Evolutionary conservation across 2,888 invertebrate species (phyloP).

Genomic region (Carcina quercana): DNA sequence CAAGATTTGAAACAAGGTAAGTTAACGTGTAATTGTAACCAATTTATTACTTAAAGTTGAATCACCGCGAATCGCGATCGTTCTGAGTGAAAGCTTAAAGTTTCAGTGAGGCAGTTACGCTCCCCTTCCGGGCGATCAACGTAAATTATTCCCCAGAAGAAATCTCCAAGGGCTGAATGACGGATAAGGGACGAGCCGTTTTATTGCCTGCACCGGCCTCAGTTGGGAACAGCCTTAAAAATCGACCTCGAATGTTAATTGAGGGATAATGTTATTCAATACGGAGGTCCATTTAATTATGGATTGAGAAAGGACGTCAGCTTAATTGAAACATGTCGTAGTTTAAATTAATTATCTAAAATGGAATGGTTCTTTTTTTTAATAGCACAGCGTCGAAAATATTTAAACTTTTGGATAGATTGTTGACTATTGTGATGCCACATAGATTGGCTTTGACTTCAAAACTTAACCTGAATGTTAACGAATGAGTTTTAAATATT

Average conservation of each 20-base stretch:
- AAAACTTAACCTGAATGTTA: too few relatives aligned
- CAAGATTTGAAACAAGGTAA: conserved; percentile 17
- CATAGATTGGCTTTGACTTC: too few relatives aligned
- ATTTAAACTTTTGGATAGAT: too few relatives aligned
- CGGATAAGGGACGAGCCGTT: conserved; percentile 69
- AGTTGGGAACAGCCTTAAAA: conserved; percentile 59
- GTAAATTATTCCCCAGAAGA: conserved; percentile 73
- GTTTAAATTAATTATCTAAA: conserved; percentile 9
- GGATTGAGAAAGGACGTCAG: conserved; percentile 22
- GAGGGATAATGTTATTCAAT: conserved; percentile 66
- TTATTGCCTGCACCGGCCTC: conserved; percentile 64
- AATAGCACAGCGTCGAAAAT: too few relatives aligned
- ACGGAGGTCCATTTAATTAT: conserved; percentile 53
- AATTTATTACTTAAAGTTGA: conserved; percentile 66
- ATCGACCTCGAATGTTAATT: conserved; percentile 65
- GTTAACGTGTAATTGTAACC: conserved; percentile 51
- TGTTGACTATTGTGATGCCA: too few relatives aligned
- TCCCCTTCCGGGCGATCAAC: conserved; percentile 69
- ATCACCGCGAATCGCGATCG: conserved; percentile 61
- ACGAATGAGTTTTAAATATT: too few relatives aligned
- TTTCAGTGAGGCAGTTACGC: conserved; percentile 71
- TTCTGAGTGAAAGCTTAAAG: conserved; percentile 71
- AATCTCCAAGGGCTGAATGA: conserved; percentile 71
- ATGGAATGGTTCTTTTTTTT: too few relatives aligned
- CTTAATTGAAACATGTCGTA: conserved; percentile 27